These are phyloP conservation scores for Glomeris maerens DNA, from an alignment of 1,140 invertebrate species.

Conservation along the genomic window DNA sequence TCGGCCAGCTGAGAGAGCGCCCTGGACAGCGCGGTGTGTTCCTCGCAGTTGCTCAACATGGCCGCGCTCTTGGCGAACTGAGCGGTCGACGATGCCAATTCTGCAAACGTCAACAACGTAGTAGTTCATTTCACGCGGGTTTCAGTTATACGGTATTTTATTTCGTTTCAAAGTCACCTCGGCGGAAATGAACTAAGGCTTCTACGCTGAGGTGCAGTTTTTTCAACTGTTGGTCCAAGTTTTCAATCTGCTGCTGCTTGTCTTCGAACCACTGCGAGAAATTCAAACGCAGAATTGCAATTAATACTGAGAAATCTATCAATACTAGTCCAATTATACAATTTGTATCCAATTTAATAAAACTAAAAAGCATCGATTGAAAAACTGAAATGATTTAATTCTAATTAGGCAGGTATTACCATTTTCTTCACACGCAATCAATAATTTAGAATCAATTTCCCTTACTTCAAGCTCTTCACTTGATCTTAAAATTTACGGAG, in stretches of 20 bases:
- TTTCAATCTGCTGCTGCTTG: conserved; percentile 80
- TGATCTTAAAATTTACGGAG: no score
- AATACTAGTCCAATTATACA: neutral
- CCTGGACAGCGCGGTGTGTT: conserved; percentile 80
- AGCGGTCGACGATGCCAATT: conserved; percentile 63
- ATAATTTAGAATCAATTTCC: no score
- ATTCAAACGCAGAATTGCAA: no score
- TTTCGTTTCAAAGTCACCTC: conserved; percentile 28
- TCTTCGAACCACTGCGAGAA: conserved; percentile 92
- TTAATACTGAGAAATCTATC: no score
- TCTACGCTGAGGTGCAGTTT: conserved; percentile 81
- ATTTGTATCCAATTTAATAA: no score
- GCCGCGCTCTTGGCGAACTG: conserved; percentile 74
- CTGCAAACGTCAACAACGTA: conserved; percentile 28
- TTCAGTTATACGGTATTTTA: neutral
- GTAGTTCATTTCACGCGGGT: neutral
- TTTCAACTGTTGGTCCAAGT: conserved; percentile 72
- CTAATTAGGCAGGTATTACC: no score
- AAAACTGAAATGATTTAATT: no score
- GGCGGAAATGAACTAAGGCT: conserved; percentile 65
- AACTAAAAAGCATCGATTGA: no score
- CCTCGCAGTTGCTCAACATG: conserved; percentile 85
- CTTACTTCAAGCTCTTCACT: no score
- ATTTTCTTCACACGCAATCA: no score
- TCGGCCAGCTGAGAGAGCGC: conserved; percentile 87